Percentiles rank a stretch among this genome's conserved stretches.
phyloP scores from a whole-genome alignment of 2,797 vertebrate genomes.

The Eremophila alpestris region DNA sequence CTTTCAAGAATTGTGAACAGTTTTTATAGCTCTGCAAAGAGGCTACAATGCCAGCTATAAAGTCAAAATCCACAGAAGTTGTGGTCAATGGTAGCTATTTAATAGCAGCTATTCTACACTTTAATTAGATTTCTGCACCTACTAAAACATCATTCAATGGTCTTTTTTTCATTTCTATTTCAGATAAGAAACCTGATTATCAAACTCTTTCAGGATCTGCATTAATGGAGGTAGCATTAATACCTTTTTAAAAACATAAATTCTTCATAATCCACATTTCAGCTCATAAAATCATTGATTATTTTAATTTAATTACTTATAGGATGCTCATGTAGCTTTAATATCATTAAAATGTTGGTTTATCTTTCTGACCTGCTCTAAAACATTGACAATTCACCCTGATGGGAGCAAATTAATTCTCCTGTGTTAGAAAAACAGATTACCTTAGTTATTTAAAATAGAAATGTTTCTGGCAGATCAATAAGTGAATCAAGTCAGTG shows the following conservation, averaged over 20 bases:
- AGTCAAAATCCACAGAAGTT: background rate
- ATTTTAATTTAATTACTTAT: constrained; percentile 23
- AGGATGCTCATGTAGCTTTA: background rate
- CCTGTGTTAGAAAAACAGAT: constrained; percentile 68
- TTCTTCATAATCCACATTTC: background rate
- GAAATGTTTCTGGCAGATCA: constrained; percentile 79
- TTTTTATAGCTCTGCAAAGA: background rate
- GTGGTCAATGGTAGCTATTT: background rate
- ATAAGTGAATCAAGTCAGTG: constrained; percentile 62
- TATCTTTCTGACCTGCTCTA: constrained; percentile 27
- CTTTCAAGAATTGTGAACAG: background rate
- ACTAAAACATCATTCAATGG: background rate
- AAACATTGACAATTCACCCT: background rate
- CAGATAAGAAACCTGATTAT: background rate
- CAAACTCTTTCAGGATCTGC: background rate
- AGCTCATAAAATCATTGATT: background rate
- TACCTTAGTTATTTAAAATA: constrained; percentile 78
- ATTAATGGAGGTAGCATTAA: background rate
- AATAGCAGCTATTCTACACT: background rate
- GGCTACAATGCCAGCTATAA: background rate
- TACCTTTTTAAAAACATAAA: background rate
- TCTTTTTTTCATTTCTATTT: background rate
- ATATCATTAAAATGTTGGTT: constrained; percentile 4
- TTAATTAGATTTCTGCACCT: constrained; percentile 21
- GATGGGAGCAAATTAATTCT: constrained; percentile 22